phyloP scores from a whole-genome alignment of 37 sponge, comb jelly and placozoan genomes.

The Sycon ciliatum region DNA sequence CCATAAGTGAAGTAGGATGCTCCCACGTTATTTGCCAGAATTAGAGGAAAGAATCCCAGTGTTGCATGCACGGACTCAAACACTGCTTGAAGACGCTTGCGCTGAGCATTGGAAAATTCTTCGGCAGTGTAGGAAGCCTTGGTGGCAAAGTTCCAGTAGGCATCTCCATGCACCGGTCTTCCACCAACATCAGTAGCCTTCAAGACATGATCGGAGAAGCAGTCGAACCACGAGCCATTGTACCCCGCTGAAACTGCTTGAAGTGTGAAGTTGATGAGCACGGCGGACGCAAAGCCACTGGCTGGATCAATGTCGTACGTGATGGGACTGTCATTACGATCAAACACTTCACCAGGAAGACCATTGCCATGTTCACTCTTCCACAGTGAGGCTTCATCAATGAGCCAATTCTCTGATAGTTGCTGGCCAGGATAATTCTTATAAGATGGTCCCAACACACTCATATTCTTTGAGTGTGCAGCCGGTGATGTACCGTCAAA shows the following conservation, averaged over 20 bases:
- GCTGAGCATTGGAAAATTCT: neutral
- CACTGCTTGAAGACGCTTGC: neutral
- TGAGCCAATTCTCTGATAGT: no score
- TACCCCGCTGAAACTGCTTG: neutral
- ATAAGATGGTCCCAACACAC: neutral
- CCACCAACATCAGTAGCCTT: neutral
- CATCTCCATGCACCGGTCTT: neutral
- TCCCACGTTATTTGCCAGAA: neutral
- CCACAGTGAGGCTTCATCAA: no score
- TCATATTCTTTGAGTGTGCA: neutral
- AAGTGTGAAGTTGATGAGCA: neutral
- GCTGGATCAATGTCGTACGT: no score
- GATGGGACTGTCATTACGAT: no score
- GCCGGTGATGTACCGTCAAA: neutral
- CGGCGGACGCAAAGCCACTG: neutral
- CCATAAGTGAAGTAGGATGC: neutral
- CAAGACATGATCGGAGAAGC: neutral
- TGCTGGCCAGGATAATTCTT: no score
- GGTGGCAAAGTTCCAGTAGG: neutral
- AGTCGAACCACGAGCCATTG: constrained; percentile 5
- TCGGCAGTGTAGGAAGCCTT: neutral
- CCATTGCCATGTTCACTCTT: no score
- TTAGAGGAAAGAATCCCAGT: neutral
- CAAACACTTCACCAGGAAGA: no score
- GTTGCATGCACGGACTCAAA: neutral